Base-by-base conservation (phyloP, 1,140 invertebrate genomes). In the Achroia grisella region DNA sequence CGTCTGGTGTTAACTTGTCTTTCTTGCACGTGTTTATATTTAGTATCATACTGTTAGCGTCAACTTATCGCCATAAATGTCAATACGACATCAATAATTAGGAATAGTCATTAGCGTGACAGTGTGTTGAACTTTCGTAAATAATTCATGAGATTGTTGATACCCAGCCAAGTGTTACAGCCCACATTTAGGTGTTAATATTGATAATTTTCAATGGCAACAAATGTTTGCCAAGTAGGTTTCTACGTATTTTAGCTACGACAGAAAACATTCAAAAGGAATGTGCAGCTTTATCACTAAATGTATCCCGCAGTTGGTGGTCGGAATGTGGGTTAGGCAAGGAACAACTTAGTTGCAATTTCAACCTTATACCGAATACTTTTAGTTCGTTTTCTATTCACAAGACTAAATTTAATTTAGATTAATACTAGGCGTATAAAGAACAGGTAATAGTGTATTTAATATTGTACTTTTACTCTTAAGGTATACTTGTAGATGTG, bases 61-160 rank as follows among this genome's bases (percentile, higher is more conserved):
- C 10, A 32, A 36, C 32, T 14, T 37, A 37, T 44, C 37, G 39
- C 28, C 36, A 29, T 39, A 45, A 39, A 48, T 40, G 32, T 23
- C 30, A 27, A 11, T 23, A 30, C 30, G 35, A 48, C 39, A 45
- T 52, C 43, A 51, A 41, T 61, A 62, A 62, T 65, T 60, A 58
- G 53, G 36, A 39, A 40, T 46, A 33, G 37, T 48, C 56, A 62
- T 63, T 65, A 62, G 62, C 48, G 47, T 56, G 48, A 36, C 34
- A 43, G 59, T 37, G 56, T 48, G 50, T 58, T 48, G 48, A 62
- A 55, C 59, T 48, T 51, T 51, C 53, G 53, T 63, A 62, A 72
- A 74, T 71, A 66, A 69, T 69, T 59, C 60, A 67, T 61, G 54
- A 72, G 53, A 65, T 61, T 61, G 62, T 76, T 74, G 64, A 68